Percentiles rank a stretch among this genome's conserved stretches.
Conservation (phyloP, 2,888 invertebrate genomes). For the Drosophila multiciliata region DNA sequence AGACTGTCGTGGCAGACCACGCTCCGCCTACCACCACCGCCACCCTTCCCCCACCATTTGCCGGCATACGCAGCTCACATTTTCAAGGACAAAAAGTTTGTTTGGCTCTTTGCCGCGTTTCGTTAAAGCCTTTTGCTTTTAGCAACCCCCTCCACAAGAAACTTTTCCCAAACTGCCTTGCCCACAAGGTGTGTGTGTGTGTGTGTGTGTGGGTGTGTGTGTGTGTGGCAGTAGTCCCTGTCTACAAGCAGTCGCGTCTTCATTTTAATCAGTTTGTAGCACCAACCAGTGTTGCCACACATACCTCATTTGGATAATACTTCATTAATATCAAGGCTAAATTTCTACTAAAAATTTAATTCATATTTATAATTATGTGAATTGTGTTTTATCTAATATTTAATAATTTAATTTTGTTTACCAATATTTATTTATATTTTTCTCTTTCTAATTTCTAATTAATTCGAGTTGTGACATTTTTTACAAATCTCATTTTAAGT, state of each 20-base stretch:
- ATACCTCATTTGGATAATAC: slow-evolving; percentile 22
- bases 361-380: background rate
- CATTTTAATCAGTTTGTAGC: slow-evolving; percentile 51
- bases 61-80: slow-evolving; percentile 36
- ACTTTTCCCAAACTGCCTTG: slow-evolving; percentile 55
- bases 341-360: slow-evolving; percentile 37
- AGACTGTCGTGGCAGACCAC: slow-evolving; percentile 22
- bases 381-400: background rate
- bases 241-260: slow-evolving; percentile 38
- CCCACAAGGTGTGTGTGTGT: slow-evolving; percentile 25
- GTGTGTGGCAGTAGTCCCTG: background rate
- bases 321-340: background rate
- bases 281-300: slow-evolving; percentile 43
- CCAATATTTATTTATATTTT: too few species aligned
- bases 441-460: background rate
- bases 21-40: too few species aligned
- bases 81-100: slow-evolving; percentile 75
- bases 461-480: background rate
- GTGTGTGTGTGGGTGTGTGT: background rate
- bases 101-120: slow-evolving; percentile 62
- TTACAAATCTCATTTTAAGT: background rate
- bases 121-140: slow-evolving; percentile 75
- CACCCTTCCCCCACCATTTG: too few species aligned
- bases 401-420: too few species aligned
- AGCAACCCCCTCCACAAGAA: slow-evolving; percentile 34